phyloP scores from a whole-genome alignment of 2,797 vertebrate species.

The Gastrophryne carolinensis region DNA sequence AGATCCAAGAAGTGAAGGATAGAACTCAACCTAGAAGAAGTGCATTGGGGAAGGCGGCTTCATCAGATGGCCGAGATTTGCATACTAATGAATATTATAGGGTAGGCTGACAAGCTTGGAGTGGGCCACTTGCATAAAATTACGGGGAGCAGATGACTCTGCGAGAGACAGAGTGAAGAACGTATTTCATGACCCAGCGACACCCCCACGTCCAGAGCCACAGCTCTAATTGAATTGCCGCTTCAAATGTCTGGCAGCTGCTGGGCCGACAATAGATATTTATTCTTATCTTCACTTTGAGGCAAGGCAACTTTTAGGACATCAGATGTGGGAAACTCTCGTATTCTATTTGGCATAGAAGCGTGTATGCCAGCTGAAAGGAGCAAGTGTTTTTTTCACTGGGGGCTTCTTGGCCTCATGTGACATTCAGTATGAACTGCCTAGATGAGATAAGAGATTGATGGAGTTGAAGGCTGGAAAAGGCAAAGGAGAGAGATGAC shows the following conservation, averaged over 20 bases:
- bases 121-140: constrained; percentile 40
- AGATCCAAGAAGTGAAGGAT: constrained; percentile 47
- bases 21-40: constrained; percentile 8
- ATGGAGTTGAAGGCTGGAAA: constrained; percentile 24
- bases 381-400: neutral
- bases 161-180: constrained; percentile 29
- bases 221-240: constrained; percentile 54
- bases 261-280: constrained; percentile 49
- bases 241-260: constrained; percentile 40
- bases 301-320: constrained; percentile 11
- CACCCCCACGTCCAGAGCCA: constrained; percentile 27
- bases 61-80: constrained; percentile 54
- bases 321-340: neutral
- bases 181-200: constrained; percentile 39
- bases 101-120: neutral
- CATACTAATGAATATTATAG: constrained; percentile 57
- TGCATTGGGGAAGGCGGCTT: constrained; percentile 46
- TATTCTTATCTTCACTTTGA: constrained; percentile 26
- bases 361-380: neutral
- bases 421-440: constrained; percentile 25
- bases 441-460: constrained; percentile 36
- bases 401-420: neutral
- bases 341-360: constrained; percentile 13
- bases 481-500: constrained; percentile 37
- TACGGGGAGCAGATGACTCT: constrained; percentile 39